These are phyloP conservation scores for Sinohyriopsis cumingii DNA, from an alignment of 2,888 invertebrate species.

Conservation along the genomic window DNA sequence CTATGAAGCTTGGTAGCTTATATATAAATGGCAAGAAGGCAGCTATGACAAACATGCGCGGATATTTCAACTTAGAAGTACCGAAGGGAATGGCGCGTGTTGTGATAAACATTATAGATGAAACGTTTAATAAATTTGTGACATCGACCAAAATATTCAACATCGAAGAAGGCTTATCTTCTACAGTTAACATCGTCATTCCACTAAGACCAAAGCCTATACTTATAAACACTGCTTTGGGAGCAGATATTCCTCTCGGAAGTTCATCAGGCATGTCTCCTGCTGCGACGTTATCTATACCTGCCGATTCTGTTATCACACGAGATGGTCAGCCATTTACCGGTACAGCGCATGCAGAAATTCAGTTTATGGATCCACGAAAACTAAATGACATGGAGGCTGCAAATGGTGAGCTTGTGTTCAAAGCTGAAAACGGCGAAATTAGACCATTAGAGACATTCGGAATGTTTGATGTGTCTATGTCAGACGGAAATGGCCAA, in stretches of 20 bases:
- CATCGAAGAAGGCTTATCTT: constrained; percentile 6
- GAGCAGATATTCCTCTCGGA: constrained; percentile 16
- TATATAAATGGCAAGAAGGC: constrained; percentile 8
- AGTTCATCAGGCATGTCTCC: constrained; percentile 2
- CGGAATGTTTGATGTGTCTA: constrained; percentile 22
- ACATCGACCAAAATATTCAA: constrained; percentile 18
- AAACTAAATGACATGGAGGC: constrained; percentile 19
- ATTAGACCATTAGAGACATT: constrained; percentile 21
- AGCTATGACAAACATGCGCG: constrained; percentile 15
- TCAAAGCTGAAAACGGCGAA: constrained; percentile 12
- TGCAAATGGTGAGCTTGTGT: constrained; percentile 23
- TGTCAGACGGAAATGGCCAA: constrained; percentile 15
- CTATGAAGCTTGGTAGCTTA: constrained; percentile 16
- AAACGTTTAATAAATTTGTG: constrained; percentile 13
- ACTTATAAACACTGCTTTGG: constrained; percentile 6
- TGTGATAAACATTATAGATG: constrained; percentile 18
- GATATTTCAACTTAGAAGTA: constrained; percentile 21
- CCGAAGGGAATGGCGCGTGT: constrained; percentile 8
- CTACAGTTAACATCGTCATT: constrained; percentile 7
- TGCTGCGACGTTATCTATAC: constrained; percentile 16
- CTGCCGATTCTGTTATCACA: constrained; percentile 14
- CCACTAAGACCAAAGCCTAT: constrained; percentile 23
- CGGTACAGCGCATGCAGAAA: constrained; percentile 15
- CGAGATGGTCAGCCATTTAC: constrained; percentile 12
- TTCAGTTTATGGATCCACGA: constrained; percentile 29